Evolutionary conservation across 2,797 vertebrate genomes (phyloP), one percentile per base, ranked within the genome.

Genomic region (Euthynnus affinis): DNA sequence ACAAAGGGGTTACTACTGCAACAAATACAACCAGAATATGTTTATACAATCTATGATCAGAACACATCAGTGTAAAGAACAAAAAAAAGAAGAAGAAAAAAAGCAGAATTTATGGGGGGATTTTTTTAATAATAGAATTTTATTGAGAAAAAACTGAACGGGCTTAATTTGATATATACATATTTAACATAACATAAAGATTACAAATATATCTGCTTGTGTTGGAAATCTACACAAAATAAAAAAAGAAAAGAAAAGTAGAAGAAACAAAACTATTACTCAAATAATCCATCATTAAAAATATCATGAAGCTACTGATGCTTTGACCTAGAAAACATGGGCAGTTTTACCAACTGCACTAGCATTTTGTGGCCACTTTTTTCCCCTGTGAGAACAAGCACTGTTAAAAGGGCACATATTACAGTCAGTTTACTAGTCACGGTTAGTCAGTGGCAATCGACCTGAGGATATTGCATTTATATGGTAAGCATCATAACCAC

Each of bases 121-220:
- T 32, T 32, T 32, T 32, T 32, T 32, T 32, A 32, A 32, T 44
- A 6, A 8, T 4, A 14, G 0, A 20, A 2, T 14, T 72, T 70
- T 69, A 56, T 79, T 82, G 5, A 58, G 60, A 42, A 60, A 25
- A 13, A 9, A 29, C 27, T 29, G 1, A 1, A 56, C 22, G 14
- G n/a, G n/a, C 2, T 9, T 17, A 37, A 68, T 52, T 18, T 64
- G 2, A 49, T 42, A 55, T 32, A 73, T 18, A 22, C 0, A 62
- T 15, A 61, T 34, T 57, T 44, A 15, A 37, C 3, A 56, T 18
- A 5, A 23, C 1, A 37, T 22, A 18, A 67, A 20, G 14, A 52
- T 40, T 46, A 27, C 18, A 70, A 23, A 61, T 55, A 55, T 0
- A 51, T 13, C 4, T 37, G 18, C 7, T 25, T 57, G 1, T 40